Evolutionary conservation across 2,797 vertebrate species (phyloP), one percentile per base, ranked within the genome.

Genomic region (Pygocentrus nattereri): DNA sequence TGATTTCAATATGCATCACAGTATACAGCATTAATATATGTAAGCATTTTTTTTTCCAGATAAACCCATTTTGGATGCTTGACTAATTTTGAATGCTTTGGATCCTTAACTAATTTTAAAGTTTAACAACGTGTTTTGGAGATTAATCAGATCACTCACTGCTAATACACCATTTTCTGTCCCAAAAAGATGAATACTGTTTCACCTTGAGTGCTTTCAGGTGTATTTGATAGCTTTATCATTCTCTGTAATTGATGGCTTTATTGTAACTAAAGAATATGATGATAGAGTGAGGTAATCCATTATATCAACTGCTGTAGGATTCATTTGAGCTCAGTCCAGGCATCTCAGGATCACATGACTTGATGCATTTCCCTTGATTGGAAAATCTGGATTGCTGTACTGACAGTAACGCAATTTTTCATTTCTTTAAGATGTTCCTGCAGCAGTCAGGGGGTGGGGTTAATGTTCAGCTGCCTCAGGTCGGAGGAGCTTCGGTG

Each of bases 381-480:
- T 23, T 59, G 44, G 25, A 50, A 47, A 88, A 62, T 88, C 41
- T 18, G 71, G 47, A 82, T n/a, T 74, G 80, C 49, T 25, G 31
- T 85, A 34, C 21, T 10, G 0, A 74, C 49, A 67, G 3, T 31
- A 49, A 13, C 47, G 1, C 18, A n/a, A 15, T 56, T 47, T 38
- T 25, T 54, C 5, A 0, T 72, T 21, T 23, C 0, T 81, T 83
- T 11, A 41, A 99, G 97, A 98, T 99, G 97, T 96, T 98, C 90
- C 91, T 98, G 87, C 98, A 98, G 91, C 97, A 93, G 91, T 88
- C 96, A 0, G 90, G 95, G 52, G 92, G 95, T 85, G 93, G 95
- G 19, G 92, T 97, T 92, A 98, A 95, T 84, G 92, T 97, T 81
- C 97, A 97, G 86, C 94, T 97, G 82, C 92, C 96, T 69, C 95